These are phyloP conservation scores for Oreochromis tanganicae DNA, from an alignment of 2,113 vertebrate genomes.

Conservation along the genomic window DNA sequence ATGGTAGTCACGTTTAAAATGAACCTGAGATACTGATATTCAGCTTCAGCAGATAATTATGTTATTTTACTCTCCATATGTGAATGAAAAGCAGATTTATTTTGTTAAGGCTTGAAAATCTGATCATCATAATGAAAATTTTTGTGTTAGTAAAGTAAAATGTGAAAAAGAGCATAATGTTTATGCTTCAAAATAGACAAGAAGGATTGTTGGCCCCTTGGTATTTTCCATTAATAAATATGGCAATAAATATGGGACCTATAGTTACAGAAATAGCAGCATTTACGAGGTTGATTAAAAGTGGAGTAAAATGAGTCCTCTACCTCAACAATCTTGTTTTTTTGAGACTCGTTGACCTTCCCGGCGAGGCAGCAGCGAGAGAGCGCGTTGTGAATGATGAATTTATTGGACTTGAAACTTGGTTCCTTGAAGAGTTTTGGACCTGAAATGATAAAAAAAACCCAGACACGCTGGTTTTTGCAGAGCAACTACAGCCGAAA, in stretches of 20 bases:
- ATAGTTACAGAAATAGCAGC: neutral
- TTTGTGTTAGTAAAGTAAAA: neutral
- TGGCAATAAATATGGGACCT: neutral
- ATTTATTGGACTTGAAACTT: slow-evolving; percentile 92
- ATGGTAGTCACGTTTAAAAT: neutral
- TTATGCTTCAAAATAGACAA: neutral
- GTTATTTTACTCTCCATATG: neutral
- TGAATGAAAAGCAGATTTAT: neutral
- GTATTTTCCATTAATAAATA: neutral
- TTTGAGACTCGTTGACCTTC: slow-evolving; percentile 86
- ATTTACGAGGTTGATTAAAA: neutral
- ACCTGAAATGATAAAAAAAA: slow-evolving; percentile 58
- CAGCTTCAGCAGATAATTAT: neutral
- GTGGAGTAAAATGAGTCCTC: neutral
- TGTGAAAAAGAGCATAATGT: neutral
- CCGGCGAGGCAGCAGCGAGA: slow-evolving; percentile 89
- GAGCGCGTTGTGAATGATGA: slow-evolving; percentile 88
- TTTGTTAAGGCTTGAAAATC: neutral
- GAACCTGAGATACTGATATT: neutral
- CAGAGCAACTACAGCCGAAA: neutral
- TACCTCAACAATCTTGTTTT: slow-evolving; percentile 88
- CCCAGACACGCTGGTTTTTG: neutral
- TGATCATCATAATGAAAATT: neutral
- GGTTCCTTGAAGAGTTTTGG: slow-evolving; percentile 89
- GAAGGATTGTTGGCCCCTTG: neutral